Evolutionary conservation across 1,140 invertebrate species (phyloP).

Genomic region (Neuroterus valhalla): DNA sequence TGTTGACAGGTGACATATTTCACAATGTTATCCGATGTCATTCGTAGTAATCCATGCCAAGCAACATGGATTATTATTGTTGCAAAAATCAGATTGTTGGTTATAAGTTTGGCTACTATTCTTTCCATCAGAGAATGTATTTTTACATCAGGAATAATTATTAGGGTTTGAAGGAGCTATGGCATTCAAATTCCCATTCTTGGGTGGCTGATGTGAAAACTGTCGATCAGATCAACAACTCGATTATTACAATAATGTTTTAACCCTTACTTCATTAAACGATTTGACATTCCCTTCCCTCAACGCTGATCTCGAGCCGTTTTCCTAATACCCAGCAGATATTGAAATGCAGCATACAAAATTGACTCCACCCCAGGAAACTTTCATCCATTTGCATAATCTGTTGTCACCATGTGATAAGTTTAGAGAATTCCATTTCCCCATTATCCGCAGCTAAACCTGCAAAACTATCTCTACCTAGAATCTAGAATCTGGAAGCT

Average conservation of each 20-base stretch:
- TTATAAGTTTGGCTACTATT: too few species aligned
- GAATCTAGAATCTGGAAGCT: too few species aligned
- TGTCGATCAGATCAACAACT: not conserved
- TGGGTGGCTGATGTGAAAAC: not conserved
- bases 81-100: too few species aligned
- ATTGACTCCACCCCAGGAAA: slow-evolving; percentile 16
- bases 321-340: not conserved
- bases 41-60: too few species aligned
- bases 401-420: slow-evolving; percentile 6
- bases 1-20: too few species aligned
- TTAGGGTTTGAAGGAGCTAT: too few species aligned
- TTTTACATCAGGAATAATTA: too few species aligned
- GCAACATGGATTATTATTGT: too few species aligned
- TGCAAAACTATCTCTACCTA: not conserved
- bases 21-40: too few species aligned
- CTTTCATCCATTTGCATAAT: slow-evolving; percentile 16
- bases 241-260: too few species aligned
- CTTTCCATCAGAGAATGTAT: too few species aligned
- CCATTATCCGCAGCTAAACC: slow-evolving; percentile 7
- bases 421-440: not conserved
- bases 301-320: not conserved
- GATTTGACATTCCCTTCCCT: not conserved
- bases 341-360: slow-evolving; percentile 26
- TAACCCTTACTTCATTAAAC: not conserved
- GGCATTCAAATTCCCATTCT: too few species aligned